Evolutionary conservation across 1,140 invertebrate species (phyloP).

Genomic region (Hylaeus volcanicus): DNA sequence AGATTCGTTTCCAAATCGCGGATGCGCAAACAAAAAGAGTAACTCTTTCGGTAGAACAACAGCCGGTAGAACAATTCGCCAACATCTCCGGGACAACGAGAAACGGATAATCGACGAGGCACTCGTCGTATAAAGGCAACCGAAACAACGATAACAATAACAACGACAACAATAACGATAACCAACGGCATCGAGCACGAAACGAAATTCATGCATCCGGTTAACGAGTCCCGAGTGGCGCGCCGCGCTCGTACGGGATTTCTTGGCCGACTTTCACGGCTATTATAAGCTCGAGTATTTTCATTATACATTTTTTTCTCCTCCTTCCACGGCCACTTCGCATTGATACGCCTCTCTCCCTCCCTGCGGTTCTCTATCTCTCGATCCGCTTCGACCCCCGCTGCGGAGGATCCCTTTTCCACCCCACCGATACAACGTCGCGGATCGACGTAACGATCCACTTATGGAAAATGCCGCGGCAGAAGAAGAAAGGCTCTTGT

Average conservation of each 20-base stretch:
- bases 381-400: slow-evolving; percentile 17
- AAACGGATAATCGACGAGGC: slow-evolving; percentile 32
- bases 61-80: slow-evolving; percentile 5
- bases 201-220: slow-evolving; percentile 40
- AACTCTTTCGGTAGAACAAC: neutral
- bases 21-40: neutral
- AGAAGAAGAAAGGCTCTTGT: slow-evolving; percentile 61
- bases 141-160: slow-evolving; percentile 36
- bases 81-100: neutral
- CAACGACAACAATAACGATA: neutral
- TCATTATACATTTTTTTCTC: slow-evolving; percentile 57
- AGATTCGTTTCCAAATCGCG: neutral
- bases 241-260: slow-evolving; percentile 12
- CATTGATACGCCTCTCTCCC: slow-evolving; percentile 33
- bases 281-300: slow-evolving; percentile 58
- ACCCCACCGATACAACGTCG: slow-evolving; percentile 41
- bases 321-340: slow-evolving; percentile 45
- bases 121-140: slow-evolving; percentile 8
- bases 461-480: slow-evolving; percentile 64
- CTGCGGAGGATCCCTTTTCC: slow-evolving; percentile 27
- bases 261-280: slow-evolving; percentile 50
- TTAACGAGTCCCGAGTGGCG: slow-evolving; percentile 31
- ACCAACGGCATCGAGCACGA: neutral
- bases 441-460: slow-evolving; percentile 66
- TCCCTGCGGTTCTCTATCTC: neutral